Evolutionary conservation across 2,888 invertebrate genomes (phyloP).

Genomic region (Gibbula magus): DNA sequence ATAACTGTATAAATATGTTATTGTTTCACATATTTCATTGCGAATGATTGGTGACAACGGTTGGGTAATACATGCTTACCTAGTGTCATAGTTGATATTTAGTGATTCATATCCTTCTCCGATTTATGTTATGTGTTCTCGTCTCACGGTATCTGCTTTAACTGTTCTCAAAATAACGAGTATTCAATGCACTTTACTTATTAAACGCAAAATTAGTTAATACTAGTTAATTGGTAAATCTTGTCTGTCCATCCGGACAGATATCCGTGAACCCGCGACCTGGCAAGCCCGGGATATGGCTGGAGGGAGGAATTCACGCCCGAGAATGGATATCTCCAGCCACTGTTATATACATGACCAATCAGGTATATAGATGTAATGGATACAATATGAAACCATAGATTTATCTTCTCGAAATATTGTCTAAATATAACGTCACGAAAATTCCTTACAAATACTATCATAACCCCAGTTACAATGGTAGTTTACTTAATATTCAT

Average conservation of each 20-base stretch:
- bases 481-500: too few species aligned
- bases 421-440: neutral
- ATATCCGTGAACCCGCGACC: constrained; percentile 32
- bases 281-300: constrained; percentile 46
- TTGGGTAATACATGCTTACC: too few species aligned
- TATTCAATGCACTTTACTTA: too few species aligned
- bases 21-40: neutral
- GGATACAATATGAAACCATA: too few species aligned
- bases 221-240: too few species aligned
- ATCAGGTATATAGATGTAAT: constrained; percentile 42
- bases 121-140: neutral
- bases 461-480: too few species aligned
- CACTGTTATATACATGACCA: constrained; percentile 79
- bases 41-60: too few species aligned
- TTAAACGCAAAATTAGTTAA: too few species aligned
- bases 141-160: neutral
- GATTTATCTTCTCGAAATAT: neutral
- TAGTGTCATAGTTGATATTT: too few species aligned
- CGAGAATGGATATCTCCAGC: constrained; percentile 64
- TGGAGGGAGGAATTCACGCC: constrained; percentile 61
- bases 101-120: neutral
- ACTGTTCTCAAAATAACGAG: too few species aligned
- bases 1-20: neutral
- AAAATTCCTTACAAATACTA: too few species aligned
- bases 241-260: constrained; percentile 6